Percentiles rank a stretch among this genome's conserved stretches.
Conservation (phyloP, 2,113 vertebrate genomes). For the Lepidothrix coronata region DNA sequence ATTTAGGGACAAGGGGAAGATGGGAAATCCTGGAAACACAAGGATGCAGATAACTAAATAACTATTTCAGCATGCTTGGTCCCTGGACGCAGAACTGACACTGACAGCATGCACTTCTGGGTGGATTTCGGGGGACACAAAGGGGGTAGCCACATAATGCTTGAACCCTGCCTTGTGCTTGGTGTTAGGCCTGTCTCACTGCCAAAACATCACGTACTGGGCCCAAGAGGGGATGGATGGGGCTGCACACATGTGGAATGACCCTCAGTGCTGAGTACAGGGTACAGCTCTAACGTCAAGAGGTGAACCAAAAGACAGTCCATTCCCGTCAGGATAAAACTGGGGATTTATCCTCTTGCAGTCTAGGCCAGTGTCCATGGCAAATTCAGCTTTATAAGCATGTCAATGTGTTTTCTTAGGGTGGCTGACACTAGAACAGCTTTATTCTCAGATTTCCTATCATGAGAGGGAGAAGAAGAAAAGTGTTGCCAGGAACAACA, state of each 20-base stretch:
- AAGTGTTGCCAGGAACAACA: neutral
- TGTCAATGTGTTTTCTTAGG: neutral
- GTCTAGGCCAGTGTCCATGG: neutral
- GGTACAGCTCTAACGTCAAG: neutral
- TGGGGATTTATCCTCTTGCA: fast-evolving
- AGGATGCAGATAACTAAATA: neutral
- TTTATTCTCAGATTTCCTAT: neutral
- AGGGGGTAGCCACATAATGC: fast-evolving
- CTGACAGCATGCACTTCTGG: neutral
- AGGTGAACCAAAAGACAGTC: neutral
- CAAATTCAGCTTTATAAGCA: neutral
- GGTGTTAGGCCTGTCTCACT: neutral
- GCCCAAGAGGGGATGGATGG: neutral
- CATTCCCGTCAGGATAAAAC: neutral
- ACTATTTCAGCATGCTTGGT: neutral
- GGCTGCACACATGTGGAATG: neutral
- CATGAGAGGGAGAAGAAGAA: neutral
- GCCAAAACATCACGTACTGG: neutral
- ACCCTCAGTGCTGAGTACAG: neutral
- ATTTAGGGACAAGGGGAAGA: neutral
- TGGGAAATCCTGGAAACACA: neutral
- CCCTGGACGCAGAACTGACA: neutral
- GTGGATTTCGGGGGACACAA: neutral
- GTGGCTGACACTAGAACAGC: neutral
- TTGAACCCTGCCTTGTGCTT: neutral